Evolutionary conservation across 2,113 vertebrate species (phyloP), one percentile per base, ranked within the genome.

Genomic region (Pampusana beccarii): DNA sequence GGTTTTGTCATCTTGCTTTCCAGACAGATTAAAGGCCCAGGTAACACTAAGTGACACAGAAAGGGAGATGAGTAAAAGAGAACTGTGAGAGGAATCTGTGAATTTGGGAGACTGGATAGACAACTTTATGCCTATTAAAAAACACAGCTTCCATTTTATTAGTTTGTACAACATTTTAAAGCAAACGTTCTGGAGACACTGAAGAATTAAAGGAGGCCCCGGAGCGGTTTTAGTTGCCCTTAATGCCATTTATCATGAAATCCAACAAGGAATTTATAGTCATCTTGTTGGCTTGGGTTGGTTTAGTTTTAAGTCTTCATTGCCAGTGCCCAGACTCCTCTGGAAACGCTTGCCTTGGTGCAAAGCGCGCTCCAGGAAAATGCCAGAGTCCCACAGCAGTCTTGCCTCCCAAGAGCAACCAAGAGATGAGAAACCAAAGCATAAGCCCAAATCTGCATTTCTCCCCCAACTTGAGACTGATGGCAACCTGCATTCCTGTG

Each of bases 1-100:
- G n/a, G 29, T 44, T 94, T 77, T 70, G 36, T 65, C 28, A 3
- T 44, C 71, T 36, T 91, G 91, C 50, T 92, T 93, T 94, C 42
- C 24, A 95, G 57, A 86, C 3, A 88, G 67, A 90, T 73, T 75
- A 74, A 91, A 90, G 62, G 38, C 58, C 50, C 34, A 25, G n/a
- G 38, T 64, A 48, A 94, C 46, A 89, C 5, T 62, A 91, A 87
- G 19, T 60, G 72, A 71, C 69, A 80, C 0, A 86, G 28, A 48
- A 51, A 87, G 91, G 57, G 42, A 82, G 11, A 36, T 44, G 6
- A 20, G 19, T 74, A 58, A 62, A 91, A 93, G 36, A 74, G 61
- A 86, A 82, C 88, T 33, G 34, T 13, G 38, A 73, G 46, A 57
- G 15, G 48, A 48, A 5, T 19, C 44, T 46, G 42, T 44, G 42